Base-by-base conservation (phyloP, 2,797 vertebrate species). In the Semaprochilodus insignis region DNA sequence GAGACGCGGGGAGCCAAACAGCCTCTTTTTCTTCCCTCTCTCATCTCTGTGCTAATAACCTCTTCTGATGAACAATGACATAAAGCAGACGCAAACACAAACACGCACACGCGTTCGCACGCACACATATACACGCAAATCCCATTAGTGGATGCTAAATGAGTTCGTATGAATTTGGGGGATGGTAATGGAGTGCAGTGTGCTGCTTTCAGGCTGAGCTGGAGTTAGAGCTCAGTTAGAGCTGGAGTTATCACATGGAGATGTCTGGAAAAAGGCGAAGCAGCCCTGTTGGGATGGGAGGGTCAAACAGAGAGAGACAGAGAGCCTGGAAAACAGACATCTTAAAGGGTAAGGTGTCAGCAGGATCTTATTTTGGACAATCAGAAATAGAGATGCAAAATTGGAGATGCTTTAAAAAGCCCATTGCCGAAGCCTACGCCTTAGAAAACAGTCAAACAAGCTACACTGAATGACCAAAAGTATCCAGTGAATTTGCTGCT, bases 51-150 rank as follows among this genome's bases (percentile, higher is more conserved):
- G 34, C n/a, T 76, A 60, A 85, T 79, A 79, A 55, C 14, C 36
- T 82, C 25, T 40, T 78, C 80, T 78, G 52, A 78, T 81, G 77
- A 81, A 81, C 70, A 84, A 72, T 71, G n/a, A 70, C 65, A 60
- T 36, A 74, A 78, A 67, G 27, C 66, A 73, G 25, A 17, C 16
- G 63, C 17, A 77, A 78, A 57, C 60, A 73, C 66, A 80, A 59
- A 72, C 15, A 73, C 6, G 19, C n/a, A 82, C 40, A n/a, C 51
- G 19, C 62, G 66, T 51, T 67, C 57, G 57, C 15, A 67, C 15
- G 23, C n/a, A 77, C 27, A 77, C 54, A n/a, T 23, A 63, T 57
- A 71, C n/a, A 15, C 16, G 19, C 55, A 74, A 74, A 74, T 73
- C 36, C 13, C 62, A 85, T 82, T 59, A 76, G 73, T 14, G 34